A percentile compares a stretch with the other conserved stretches of the same genome.
Conservation (phyloP, 2,797 vertebrate genomes). For the Pseudochromis fuscus region DNA sequence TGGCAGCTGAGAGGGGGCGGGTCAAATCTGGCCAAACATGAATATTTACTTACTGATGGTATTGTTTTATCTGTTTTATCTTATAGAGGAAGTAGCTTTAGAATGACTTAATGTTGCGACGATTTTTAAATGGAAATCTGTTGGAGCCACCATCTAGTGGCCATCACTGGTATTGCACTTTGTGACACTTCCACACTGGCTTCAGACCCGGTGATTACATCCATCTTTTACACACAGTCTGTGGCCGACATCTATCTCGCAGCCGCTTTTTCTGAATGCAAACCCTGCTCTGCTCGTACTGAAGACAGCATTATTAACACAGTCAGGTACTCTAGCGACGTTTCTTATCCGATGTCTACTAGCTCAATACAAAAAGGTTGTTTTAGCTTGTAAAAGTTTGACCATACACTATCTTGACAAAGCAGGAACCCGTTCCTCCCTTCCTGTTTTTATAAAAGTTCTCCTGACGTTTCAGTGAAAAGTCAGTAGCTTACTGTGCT, state of each 20-base stretch:
- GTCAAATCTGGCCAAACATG: too few relatives aligned
- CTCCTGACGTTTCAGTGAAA: slow-evolving; percentile 48
- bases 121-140: too few relatives aligned
- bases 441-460: slow-evolving; percentile 10
- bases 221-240: too few relatives aligned
- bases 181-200: too few relatives aligned
- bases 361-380: slow-evolving; percentile 4
- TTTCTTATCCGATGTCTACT: slow-evolving; percentile 26
- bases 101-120: too few relatives aligned
- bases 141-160: too few relatives aligned
- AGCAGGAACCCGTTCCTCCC: slow-evolving; percentile 11
- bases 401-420: slow-evolving; percentile 13
- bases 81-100: too few relatives aligned
- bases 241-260: slow-evolving; percentile 17
- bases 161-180: too few relatives aligned
- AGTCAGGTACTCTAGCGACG: slow-evolving; percentile 30
- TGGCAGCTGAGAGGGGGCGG: too few relatives aligned
- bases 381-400: slow-evolving; percentile 49
- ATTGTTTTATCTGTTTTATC: too few relatives aligned
- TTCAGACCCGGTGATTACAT: too few relatives aligned
- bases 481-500: slow-evolving; percentile 59
- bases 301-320: slow-evolving; percentile 27
- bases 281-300: slow-evolving; percentile 41
- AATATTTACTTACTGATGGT: too few relatives aligned
- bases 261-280: slow-evolving; percentile 30